Evolutionary conservation across 2,797 vertebrate genomes (phyloP), one percentile per base, ranked within the genome.

Genomic region (Alosa sapidissima): DNA sequence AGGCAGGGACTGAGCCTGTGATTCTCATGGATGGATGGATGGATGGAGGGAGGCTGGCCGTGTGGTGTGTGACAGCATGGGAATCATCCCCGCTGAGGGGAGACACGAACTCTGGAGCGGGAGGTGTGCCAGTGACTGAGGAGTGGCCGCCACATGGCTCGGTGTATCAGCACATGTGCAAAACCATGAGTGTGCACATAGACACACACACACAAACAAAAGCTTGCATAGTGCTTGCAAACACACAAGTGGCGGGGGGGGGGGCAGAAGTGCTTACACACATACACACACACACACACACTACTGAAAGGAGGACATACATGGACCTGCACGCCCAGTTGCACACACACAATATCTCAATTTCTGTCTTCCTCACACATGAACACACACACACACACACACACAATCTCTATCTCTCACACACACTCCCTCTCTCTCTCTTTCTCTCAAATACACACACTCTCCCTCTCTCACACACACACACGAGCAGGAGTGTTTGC

Each of bases 401-500:
- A 14, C 14, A 16, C 55, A 11, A 13, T 13, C 13, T 54, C 52
- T 54, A 0, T 54, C 52, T 54, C 11, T 2, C 41, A 41, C 41
- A 41, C 41, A 41, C 41, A 41, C 52, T 54, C 52, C 21, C 16
- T 24, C 58, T 7, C 58, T 60, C 58, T 13, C 21, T n/a, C 11
- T n/a, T 21, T 7, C 58, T 13, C 52, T 5, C 19, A 21, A 16
- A 58, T 16, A 58, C 54, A 58, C 19, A 21, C 19, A 58, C 5
- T 8, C 49, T 5, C 55, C 6, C 55, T 5, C 58, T 7, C 58
- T 7, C 58, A 9, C n/a, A 62, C 58, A 24, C 93, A 94, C 94
- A 95, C 95, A 94, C 95, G 95, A 95, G 95, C 94, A 96, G 58
- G 94, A 94, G 95, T 95, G 95, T 95, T 91, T 94, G 93, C 94